Evolutionary conservation across 2,888 invertebrate genomes (phyloP).

Genomic region (Sphaerophoria taeniata): DNA sequence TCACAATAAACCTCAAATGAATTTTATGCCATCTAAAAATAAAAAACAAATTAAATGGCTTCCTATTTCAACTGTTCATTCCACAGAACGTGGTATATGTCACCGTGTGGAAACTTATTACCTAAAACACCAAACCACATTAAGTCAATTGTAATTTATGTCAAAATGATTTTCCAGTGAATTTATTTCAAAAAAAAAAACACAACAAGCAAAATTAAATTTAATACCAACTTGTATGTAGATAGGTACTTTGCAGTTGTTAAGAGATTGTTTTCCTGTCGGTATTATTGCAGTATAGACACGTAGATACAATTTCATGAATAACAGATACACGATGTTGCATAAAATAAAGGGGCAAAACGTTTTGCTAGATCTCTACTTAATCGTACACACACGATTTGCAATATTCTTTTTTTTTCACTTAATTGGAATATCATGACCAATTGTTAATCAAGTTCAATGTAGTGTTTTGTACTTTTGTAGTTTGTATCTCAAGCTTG

Average conservation of each 20-base stretch:
- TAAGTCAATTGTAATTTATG: conserved; percentile 61
- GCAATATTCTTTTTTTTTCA: conserved; percentile 6
- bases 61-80: too few species aligned
- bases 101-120: neutral
- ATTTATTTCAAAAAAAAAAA: conserved; percentile 29
- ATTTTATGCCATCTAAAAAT: conserved; percentile 26
- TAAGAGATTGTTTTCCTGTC: neutral
- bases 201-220: neutral
- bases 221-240: conserved; percentile 14
- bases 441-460: conserved; percentile 53
- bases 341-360: conserved; percentile 56
- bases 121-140: conserved; percentile 38
- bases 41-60: neutral
- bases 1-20: conserved; percentile 47
- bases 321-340: conserved; percentile 38
- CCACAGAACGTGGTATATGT: too few species aligned
- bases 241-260: neutral
- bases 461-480: conserved; percentile 50
- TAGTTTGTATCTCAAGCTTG: conserved; percentile 9
- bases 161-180: conserved; percentile 45
- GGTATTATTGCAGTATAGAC: conserved; percentile 57
- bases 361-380: conserved; percentile 48
- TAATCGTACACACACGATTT: conserved; percentile 47
- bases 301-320: conserved; percentile 42
- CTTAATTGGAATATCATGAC: conserved; percentile 60